Evolutionary conservation across 1,140 invertebrate genomes (phyloP).

Genomic region (Anoplophora glabripennis): DNA sequence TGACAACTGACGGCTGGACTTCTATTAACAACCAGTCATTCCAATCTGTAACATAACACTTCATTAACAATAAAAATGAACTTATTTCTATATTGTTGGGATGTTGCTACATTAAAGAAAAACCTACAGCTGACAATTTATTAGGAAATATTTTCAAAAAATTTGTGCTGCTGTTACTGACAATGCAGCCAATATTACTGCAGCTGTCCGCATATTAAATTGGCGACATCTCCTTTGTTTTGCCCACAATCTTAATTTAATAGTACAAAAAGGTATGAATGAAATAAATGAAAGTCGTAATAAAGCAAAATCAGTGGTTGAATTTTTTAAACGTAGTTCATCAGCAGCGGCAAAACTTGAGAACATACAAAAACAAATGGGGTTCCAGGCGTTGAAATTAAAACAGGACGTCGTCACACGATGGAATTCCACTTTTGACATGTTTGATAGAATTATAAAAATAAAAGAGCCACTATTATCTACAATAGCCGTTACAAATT

Average conservation of each 20-base stretch:
- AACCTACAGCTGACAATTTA: conserved; percentile 17
- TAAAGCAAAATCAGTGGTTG: conserved; percentile 13
- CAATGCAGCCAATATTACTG: conserved; percentile 15
- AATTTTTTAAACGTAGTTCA: conserved; percentile 12
- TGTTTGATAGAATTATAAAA: conserved; percentile 33
- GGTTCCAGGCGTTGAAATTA: conserved; percentile 29
- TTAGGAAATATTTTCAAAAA: conserved; percentile 1
- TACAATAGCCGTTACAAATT: conserved; percentile 29
- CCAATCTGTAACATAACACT: background rate
- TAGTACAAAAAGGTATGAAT: conserved; percentile 3
- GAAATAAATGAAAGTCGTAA: conserved; percentile 1
- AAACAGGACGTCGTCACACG: conserved; percentile 41
- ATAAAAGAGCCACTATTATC: conserved; percentile 35
- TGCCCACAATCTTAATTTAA: conserved; percentile 14
- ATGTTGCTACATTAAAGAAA: conserved; percentile 3
- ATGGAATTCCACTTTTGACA: conserved; percentile 43
- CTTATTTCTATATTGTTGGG: conserved; percentile 3
- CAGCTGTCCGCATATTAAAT: conserved; percentile 2
- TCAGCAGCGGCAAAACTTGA: conserved; percentile 16
- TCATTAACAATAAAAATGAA: conserved; percentile 8
- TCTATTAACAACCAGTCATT: conserved; percentile 11
- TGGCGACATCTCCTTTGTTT: conserved; percentile 10
- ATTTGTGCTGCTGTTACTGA: conserved; percentile 11
- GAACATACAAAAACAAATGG: conserved; percentile 18
- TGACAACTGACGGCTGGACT: conserved; percentile 17